Conservation (phyloP, 2,888 invertebrate species). For the Caenorhabditis virilis region DNA sequence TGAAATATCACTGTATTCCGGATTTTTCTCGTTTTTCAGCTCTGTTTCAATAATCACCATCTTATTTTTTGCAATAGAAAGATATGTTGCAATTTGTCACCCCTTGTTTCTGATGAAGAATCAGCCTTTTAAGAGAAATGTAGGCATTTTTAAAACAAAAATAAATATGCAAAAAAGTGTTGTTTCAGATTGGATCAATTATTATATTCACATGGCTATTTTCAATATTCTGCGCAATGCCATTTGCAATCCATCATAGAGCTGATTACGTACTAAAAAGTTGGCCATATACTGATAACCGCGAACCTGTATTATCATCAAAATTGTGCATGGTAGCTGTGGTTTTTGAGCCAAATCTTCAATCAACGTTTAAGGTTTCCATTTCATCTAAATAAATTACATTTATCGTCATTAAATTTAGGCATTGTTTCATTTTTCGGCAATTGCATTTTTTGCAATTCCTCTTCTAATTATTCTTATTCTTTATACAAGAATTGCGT, state of each 20-base stretch:
- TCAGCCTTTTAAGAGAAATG: conserved; percentile 38
- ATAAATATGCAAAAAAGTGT: not conserved
- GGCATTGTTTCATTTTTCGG: conserved; percentile 55
- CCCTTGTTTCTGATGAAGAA: conserved; percentile 46
- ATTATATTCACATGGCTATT: conserved; percentile 45
- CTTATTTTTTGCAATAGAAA: conserved; percentile 53
- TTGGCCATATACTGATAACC: conserved; percentile 50
- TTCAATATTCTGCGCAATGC: conserved; percentile 50
- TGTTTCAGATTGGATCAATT: conserved; percentile 15
- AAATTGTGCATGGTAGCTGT: conserved; percentile 57
- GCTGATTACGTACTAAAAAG: conserved; percentile 51
- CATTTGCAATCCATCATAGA: conserved; percentile 51
- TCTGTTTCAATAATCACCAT: conserved; percentile 56
- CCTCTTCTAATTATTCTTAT: conserved; percentile 50
- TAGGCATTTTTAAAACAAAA: conserved; percentile 12
- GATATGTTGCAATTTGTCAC: conserved; percentile 58
- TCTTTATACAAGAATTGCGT: conserved; percentile 47
- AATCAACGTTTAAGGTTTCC: conserved; percentile 34
- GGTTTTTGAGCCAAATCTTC: conserved; percentile 39
- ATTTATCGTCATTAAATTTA: conserved; percentile 10
- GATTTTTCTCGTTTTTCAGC: conserved; percentile 26
- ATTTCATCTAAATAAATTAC: not conserved
- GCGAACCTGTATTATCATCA: conserved; percentile 40
- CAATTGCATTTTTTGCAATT: conserved; percentile 50
- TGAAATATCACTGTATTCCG: not conserved